A percentile compares a stretch with the other conserved stretches of the same genome.
Conservation (phyloP, 2,888 invertebrate species). For the Cryptocheilus praepositus region DNA sequence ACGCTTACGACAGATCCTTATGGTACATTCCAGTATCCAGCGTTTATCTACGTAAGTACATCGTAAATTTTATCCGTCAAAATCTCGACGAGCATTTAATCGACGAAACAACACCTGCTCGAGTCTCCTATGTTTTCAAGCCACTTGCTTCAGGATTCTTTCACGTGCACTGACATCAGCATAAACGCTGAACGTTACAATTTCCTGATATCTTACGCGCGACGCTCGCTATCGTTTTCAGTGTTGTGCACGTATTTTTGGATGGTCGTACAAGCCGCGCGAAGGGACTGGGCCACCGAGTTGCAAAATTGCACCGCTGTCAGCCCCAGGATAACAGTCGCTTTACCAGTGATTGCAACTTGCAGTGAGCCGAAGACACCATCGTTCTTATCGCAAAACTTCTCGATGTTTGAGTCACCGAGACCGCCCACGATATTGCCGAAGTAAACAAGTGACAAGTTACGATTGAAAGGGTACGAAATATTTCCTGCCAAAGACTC, state of each 20-base stretch:
- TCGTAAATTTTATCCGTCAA: conserved; percentile 10
- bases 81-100: not conserved
- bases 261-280: conserved; percentile 66
- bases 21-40: conserved; percentile 67
- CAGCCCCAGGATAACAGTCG: not conserved
- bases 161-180: not conserved
- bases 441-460: conserved; percentile 29
- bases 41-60: conserved; percentile 65
- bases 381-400: conserved; percentile 62
- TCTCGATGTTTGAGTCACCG: conserved; percentile 54
- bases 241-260: conserved; percentile 67
- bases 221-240: conserved; percentile 35
- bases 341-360: conserved; percentile 11
- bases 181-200: not conserved
- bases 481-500: not conserved
- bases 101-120: too few species aligned
- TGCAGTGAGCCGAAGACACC: conserved; percentile 66
- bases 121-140: too few species aligned
- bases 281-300: conserved; percentile 56
- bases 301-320: conserved; percentile 23
- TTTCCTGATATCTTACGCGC: too few species aligned
- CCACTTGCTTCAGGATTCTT: not conserved
- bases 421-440: conserved; percentile 39
- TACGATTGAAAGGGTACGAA: not conserved
- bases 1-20: conserved; percentile 53